Percentiles rank a stretch among this genome's conserved stretches.
phyloP scores from a whole-genome alignment of 1,140 invertebrate genomes.

The Drosophila nigromelanica region DNA sequence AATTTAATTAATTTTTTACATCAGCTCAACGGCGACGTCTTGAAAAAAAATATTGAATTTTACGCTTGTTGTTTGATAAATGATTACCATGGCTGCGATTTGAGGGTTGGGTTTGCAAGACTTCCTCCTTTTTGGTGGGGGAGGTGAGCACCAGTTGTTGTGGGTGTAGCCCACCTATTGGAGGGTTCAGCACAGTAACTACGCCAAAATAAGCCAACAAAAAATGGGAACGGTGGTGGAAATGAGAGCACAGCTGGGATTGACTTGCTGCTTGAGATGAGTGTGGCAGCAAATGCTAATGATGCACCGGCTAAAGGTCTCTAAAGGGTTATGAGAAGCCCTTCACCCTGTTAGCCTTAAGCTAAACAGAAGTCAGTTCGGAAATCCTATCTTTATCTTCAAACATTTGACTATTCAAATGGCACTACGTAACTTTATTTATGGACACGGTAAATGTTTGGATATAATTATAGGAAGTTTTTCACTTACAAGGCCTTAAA shows the following conservation, averaged over 20 bases:
- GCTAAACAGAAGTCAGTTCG: background rate
- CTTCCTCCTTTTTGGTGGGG: background rate
- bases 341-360: background rate
- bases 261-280: constrained; percentile 24
- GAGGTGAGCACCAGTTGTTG: background rate
- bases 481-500: too few relatives aligned
- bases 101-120: constrained; percentile 33
- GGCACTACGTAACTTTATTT: too few relatives aligned
- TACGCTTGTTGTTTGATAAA: constrained; percentile 72
- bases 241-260: constrained; percentile 39
- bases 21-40: constrained; percentile 53
- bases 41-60: constrained; percentile 76
- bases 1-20: constrained; percentile 78
- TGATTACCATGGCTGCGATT: constrained; percentile 72
- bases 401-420: too few relatives aligned
- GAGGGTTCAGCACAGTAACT: background rate
- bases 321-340: background rate
- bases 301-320: constrained; percentile 14
- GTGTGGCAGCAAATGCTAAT: constrained; percentile 34
- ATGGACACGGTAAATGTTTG: too few relatives aligned
- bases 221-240: constrained; percentile 16
- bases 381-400: too few relatives aligned
- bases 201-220: background rate
- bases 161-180: background rate
- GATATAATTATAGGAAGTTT: too few relatives aligned